Evolutionary conservation across 2,113 vertebrate genomes (phyloP).

Genomic region (Taxidea taxus): DNA sequence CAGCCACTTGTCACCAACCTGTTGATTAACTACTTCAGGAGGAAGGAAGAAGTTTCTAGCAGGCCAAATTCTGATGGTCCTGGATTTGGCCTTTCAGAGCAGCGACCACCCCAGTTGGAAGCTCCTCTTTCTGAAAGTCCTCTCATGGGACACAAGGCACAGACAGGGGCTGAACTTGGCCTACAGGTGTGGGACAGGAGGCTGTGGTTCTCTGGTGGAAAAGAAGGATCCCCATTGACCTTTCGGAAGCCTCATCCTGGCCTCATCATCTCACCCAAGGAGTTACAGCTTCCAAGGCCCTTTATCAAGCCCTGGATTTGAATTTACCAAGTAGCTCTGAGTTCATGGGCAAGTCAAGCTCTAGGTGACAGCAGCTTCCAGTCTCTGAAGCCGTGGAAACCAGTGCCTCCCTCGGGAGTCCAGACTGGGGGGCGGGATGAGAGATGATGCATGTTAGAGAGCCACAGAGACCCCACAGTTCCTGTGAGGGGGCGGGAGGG

Average conservation of each 20-base stretch:
- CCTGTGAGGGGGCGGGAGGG: background rate
- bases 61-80: background rate
- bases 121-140: background rate
- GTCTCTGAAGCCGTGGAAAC: background rate
- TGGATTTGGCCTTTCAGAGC: background rate
- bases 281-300: background rate
- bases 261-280: background rate
- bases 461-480: rapidly evolving
- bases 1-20: background rate
- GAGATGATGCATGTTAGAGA: rapidly evolving
- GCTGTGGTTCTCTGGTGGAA: background rate
- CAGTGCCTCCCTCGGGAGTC: background rate
- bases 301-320: background rate
- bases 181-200: too few species aligned
- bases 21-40: background rate
- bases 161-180: background rate
- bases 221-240: too few species aligned
- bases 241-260: background rate
- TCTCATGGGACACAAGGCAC: background rate
- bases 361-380: background rate
- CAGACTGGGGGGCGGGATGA: background rate
- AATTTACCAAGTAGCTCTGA: background rate
- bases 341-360: background rate
- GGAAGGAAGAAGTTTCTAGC: background rate
- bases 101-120: background rate